These are phyloP conservation scores for Microhierax caerulescens DNA, from an alignment of 2,797 vertebrate species.

Conservation along the genomic window DNA sequence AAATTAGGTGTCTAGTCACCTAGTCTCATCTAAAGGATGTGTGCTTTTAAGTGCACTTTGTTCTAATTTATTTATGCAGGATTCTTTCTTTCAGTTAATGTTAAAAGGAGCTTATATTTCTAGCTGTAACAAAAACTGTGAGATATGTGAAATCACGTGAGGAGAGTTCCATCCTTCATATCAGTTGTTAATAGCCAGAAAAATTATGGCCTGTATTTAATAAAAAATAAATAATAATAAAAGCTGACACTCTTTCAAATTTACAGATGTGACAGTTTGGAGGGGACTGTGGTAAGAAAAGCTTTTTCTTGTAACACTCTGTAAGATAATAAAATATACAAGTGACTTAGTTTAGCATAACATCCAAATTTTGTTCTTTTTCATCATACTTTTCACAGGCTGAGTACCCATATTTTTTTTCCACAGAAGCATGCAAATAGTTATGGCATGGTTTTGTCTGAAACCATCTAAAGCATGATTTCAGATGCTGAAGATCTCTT, in stretches of 20 bases:
- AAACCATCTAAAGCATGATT: neutral
- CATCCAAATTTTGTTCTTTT: neutral
- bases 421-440: neutral
- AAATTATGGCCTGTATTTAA: rapidly evolving
- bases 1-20: neutral
- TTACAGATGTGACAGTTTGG: neutral
- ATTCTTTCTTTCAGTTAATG: neutral
- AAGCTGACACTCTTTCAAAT: neutral
- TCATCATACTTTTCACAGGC: neutral
- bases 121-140: neutral
- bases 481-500: neutral
- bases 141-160: neutral
- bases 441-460: neutral
- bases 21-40: neutral
- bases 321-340: neutral
- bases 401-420: neutral
- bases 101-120: neutral
- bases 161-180: neutral
- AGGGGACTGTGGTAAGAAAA: neutral
- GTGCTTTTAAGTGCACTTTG: neutral
- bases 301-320: neutral
- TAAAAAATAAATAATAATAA: neutral
- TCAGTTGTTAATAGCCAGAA: neutral
- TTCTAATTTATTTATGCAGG: neutral
- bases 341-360: neutral